These are phyloP conservation scores for Apoda limacodes DNA, from an alignment of 2,888 invertebrate genomes.

Conservation along the genomic window DNA sequence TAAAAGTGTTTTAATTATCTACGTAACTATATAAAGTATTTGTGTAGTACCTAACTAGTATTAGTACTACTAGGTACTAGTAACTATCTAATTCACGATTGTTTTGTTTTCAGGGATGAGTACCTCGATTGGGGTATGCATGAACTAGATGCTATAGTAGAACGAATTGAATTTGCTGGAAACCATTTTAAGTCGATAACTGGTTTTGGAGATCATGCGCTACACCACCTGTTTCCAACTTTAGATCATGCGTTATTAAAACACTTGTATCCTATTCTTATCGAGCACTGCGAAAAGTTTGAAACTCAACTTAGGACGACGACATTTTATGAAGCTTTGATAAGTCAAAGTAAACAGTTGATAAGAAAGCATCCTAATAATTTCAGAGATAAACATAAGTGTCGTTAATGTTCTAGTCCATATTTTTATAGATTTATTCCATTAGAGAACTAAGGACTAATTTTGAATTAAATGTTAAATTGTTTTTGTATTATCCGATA, in stretches of 20 bases:
- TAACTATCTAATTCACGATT: too few relatives aligned
- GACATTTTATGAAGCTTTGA: constrained; percentile 71
- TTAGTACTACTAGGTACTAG: too few relatives aligned
- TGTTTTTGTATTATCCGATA: too few relatives aligned
- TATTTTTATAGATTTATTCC: too few relatives aligned
- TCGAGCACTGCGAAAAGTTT: constrained; percentile 75
- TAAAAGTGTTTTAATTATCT: too few relatives aligned
- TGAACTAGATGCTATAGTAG: constrained; percentile 80
- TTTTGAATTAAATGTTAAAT: too few relatives aligned
- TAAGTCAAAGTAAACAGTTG: constrained; percentile 73
- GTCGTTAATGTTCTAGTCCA: too few relatives aligned
- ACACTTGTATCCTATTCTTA: constrained; percentile 72
- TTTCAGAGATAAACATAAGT: constrained; percentile 30
- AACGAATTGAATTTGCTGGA: constrained; percentile 75
- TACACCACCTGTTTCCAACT: constrained; percentile 86
- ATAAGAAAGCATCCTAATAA: constrained; percentile 44
- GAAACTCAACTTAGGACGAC: constrained; percentile 57
- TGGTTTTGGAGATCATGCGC: constrained; percentile 80
- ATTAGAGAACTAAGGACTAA: too few relatives aligned
- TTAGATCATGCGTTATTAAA: constrained; percentile 80
- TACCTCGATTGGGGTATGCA: constrained; percentile 81
- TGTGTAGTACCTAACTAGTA: too few relatives aligned
- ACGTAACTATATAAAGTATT: too few relatives aligned
- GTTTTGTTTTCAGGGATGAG: constrained; percentile 46
- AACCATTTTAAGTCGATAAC: constrained; percentile 75